Evolutionary conservation across 2,797 vertebrate species (phyloP), one percentile per base, ranked within the genome.

Genomic region (Phrynocephalus forsythii): DNA sequence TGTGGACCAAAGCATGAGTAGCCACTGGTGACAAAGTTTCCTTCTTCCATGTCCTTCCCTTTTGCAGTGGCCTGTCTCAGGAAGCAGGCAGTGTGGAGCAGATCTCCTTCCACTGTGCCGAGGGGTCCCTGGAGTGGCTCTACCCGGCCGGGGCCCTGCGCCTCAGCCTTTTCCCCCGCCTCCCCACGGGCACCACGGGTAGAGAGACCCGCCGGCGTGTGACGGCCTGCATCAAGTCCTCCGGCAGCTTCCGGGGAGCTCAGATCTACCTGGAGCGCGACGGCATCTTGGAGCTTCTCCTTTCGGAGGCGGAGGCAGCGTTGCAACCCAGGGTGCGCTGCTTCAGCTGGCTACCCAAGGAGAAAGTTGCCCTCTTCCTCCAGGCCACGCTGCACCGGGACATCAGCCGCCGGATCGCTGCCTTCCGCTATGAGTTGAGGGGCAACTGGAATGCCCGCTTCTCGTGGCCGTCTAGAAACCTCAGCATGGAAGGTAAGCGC

Each of bases 241-340:
- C 96, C 0, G 95, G 95, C 86, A 96, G 97, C 79, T 99, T 99
- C 93, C 96, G 97, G 0, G 98, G 98, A 3, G 98, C 98, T 72
- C 98, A 98, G 95, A 97, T 99, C 84, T 99, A 98, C 95, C 95
- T 98, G 93, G 98, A 99, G 93, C 95, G 96, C 50, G 97, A 98
- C 0, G 98, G 98, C 3, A 81, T 96, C 80, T 96, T 99, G 94
- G 97, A 99, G 95, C 96, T 99, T 30, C 96, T 99, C 92, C 95
- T 98, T 5, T 97, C 98, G 0, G 98, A 99, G 88, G 94, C 94
- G 0, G 94, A 95, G 2, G 96, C 95, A 15, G 83, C 95, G 1
- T 95, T 94, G 0, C 93, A 85, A 68, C 92, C 89, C 0, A 94
- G 96, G n/a, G 98, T 97, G 38, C 97, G 95, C 84, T 98, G 98